A percentile compares a stretch with the other conserved stretches of the same genome.
Conservation (phyloP, 2,888 invertebrate genomes). For the Deilephila elpenor region DNA sequence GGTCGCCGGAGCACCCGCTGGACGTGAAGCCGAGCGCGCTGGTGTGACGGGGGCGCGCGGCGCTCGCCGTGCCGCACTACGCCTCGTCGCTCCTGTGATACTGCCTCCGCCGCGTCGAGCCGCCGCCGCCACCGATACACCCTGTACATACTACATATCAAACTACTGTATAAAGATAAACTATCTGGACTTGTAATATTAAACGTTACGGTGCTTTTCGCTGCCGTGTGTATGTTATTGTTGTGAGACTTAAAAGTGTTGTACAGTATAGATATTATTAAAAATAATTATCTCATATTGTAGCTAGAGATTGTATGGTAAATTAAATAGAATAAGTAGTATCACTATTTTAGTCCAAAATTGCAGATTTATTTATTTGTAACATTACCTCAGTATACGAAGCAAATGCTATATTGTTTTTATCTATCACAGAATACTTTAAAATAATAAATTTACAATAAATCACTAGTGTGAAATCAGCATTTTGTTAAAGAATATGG, state of each 20-base stretch:
- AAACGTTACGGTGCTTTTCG: conserved; percentile 61
- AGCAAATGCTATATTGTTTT: conserved; percentile 22
- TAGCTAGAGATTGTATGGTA: conserved; percentile 71
- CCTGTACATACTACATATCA: conserved; percentile 81
- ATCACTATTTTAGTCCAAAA: conserved; percentile 79
- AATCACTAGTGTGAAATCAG: not conserved
- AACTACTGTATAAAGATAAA: conserved; percentile 62
- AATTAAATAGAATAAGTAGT: conserved; percentile 75
- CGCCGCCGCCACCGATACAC: conserved; percentile 33
- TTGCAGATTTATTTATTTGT: conserved; percentile 76
- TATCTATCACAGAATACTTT: conserved; percentile 19
- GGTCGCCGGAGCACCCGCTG: conserved; percentile 85
- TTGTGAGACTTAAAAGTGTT: conserved; percentile 79
- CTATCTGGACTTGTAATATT: conserved; percentile 60
- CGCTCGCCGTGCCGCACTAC: conserved; percentile 68
- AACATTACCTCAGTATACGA: conserved; percentile 52
- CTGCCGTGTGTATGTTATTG: conserved; percentile 65
- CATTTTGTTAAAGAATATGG: conserved; percentile 8
- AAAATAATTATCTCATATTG: conserved; percentile 75
- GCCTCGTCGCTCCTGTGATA: conserved; percentile 77
- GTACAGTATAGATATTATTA: conserved; percentile 80
- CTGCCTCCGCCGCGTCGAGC: conserved; percentile 43
- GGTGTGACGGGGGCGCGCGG: conserved; percentile 90
- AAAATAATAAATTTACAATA: not conserved
- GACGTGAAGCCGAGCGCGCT: conserved; percentile 90